Percentiles rank a stretch among this genome's conserved stretches.
Evolutionary conservation across 2,797 vertebrate genomes (phyloP).

Genomic region (Cossypha caffra): DNA sequence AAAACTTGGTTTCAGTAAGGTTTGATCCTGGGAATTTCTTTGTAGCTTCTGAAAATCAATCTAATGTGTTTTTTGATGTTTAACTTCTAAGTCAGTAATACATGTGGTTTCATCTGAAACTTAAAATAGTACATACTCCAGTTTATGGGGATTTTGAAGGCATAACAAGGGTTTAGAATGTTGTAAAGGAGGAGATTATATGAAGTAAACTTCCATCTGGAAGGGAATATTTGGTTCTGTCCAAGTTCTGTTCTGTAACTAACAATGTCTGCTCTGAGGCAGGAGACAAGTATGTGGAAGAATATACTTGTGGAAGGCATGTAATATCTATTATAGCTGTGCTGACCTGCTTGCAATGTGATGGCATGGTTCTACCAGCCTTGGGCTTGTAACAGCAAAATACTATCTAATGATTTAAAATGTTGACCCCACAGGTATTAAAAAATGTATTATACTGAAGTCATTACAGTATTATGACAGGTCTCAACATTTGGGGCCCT

Average conservation of each 20-base stretch:
- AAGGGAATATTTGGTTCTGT: neutral
- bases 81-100: neutral
- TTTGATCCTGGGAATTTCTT: neutral
- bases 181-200: neutral
- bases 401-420: neutral
- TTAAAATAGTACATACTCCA: neutral
- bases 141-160: neutral
- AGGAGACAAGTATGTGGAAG: neutral
- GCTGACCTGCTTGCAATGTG: neutral
- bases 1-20: accelerated
- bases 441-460: neutral
- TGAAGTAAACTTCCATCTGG: neutral
- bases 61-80: neutral
- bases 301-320: neutral
- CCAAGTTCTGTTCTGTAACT: neutral
- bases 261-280: neutral
- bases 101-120: neutral
- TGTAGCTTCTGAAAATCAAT: neutral
- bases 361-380: neutral
- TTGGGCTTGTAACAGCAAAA: neutral
- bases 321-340: neutral
- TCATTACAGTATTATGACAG: neutral
- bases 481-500: neutral
- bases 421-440: neutral
- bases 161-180: neutral